Evolutionary conservation across 2,888 invertebrate genomes (phyloP).

Genomic region (Eulithis testata): DNA sequence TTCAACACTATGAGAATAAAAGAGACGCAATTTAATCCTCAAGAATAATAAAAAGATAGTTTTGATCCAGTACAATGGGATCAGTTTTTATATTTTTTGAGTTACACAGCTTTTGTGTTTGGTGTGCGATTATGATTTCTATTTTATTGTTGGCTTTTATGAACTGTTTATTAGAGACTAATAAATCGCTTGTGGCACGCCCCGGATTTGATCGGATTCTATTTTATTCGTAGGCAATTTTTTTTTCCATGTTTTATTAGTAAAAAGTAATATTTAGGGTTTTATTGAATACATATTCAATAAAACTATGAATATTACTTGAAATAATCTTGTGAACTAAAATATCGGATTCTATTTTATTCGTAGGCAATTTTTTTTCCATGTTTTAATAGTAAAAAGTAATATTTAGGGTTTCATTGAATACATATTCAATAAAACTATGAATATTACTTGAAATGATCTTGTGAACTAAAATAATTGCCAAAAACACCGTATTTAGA

Average conservation of each 20-base stretch:
- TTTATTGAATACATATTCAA: no score
- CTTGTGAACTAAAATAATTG: no score
- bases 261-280: no score
- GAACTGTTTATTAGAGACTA: constrained; percentile 23
- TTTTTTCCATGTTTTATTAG: not conserved
- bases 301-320: no score
- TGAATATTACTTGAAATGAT: no score
- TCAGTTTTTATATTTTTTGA: constrained; percentile 36
- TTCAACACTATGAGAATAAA: constrained; percentile 42
- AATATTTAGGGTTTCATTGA: no score
- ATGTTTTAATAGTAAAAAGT: no score
- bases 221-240: not conserved
- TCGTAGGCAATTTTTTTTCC: not conserved
- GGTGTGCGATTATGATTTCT: constrained; percentile 26
- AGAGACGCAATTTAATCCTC: constrained; percentile 45
- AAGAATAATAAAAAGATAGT: constrained; percentile 53
- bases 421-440: no score
- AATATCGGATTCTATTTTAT: constrained; percentile 1
- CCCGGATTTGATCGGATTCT: constrained; percentile 13
- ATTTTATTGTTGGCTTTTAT: constrained; percentile 23
- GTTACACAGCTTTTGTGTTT: constrained; percentile 29
- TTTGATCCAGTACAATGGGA: constrained; percentile 49
- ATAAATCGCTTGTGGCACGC: constrained; percentile 24
- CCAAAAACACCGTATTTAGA: no score
- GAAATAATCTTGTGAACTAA: no score